These are phyloP conservation scores for Atopsyche davidsoni DNA, from an alignment of 1,140 invertebrate species.

Conservation along the genomic window DNA sequence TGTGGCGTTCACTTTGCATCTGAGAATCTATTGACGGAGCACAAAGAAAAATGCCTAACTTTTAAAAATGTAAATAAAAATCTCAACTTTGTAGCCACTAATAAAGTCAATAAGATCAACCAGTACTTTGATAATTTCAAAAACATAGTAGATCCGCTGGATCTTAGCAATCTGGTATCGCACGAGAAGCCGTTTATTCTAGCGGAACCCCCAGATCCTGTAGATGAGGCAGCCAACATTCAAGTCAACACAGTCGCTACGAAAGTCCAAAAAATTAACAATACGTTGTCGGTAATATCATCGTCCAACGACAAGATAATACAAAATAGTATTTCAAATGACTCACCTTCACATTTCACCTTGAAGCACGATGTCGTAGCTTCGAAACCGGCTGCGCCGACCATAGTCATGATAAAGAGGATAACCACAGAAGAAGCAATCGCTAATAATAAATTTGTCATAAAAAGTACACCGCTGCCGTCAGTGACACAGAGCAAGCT, in stretches of 20 bases:
- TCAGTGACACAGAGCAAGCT: no score
- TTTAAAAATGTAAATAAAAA: neutral
- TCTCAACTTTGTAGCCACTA: neutral
- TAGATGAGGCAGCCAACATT: neutral
- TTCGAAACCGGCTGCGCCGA: neutral
- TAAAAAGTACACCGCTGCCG: constrained; percentile 8
- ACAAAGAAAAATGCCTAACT: constrained; percentile 7
- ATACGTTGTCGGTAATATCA: neutral
- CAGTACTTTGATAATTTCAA: constrained; percentile 6
- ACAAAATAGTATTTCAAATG: neutral
- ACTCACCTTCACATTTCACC: neutral
- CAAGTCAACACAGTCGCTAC: neutral
- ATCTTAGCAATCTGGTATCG: neutral
- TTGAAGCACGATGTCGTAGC: neutral
- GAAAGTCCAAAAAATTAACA: neutral
- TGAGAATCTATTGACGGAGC: neutral
- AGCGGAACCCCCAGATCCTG: neutral
- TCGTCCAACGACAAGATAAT: neutral
- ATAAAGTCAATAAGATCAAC: neutral
- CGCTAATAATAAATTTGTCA: neutral
- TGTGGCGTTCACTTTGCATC: constrained; percentile 9
- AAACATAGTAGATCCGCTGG: constrained; percentile 2
- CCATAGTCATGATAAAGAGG: constrained; percentile 8
- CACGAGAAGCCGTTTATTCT: no score
- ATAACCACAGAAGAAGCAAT: constrained; percentile 9